Evolutionary conservation across 64 coral and sea anemone species (phyloP).

Genomic region (Stichodactyla mertensii): DNA sequence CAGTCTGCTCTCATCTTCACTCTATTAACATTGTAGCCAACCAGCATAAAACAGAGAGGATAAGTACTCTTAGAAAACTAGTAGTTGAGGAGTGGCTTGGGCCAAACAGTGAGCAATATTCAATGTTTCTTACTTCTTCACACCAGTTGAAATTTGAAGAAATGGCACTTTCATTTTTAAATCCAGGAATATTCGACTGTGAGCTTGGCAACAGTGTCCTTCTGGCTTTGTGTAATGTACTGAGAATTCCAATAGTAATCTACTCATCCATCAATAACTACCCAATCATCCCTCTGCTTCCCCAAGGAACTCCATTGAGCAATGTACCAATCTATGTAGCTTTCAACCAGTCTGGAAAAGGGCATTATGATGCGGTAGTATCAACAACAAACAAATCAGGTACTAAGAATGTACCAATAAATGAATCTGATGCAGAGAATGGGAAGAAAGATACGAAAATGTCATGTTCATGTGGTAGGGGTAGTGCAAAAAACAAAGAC

Average conservation of each 20-base stretch:
- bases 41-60: background rate
- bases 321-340: slow-evolving; percentile 50
- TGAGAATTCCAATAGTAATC: slow-evolving; percentile 39
- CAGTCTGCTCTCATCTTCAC: background rate
- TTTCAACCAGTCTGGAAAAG: slow-evolving; percentile 41
- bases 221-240: slow-evolving; percentile 27
- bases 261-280: slow-evolving; percentile 41
- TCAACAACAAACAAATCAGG: no score
- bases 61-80: slow-evolving; percentile 23
- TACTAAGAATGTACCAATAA: no score
- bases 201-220: slow-evolving; percentile 33
- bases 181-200: slow-evolving; percentile 26
- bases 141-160: slow-evolving; percentile 7
- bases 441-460: no score
- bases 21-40: background rate
- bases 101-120: slow-evolving; percentile 35
- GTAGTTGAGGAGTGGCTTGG: slow-evolving; percentile 43
- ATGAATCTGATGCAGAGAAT: no score
- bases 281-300: slow-evolving; percentile 47
- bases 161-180: slow-evolving; percentile 21
- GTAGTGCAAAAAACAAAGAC: no score
- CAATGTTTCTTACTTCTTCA: slow-evolving; percentile 3
- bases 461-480: no score
- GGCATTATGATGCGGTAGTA: slow-evolving; percentile 17
- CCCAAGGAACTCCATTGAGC: slow-evolving; percentile 8